A percentile compares a stretch with the other conserved stretches of the same genome.
These are phyloP conservation scores for Drosophila fuyamai DNA, from an alignment of 1,140 invertebrate species.

Conservation along the genomic window DNA sequence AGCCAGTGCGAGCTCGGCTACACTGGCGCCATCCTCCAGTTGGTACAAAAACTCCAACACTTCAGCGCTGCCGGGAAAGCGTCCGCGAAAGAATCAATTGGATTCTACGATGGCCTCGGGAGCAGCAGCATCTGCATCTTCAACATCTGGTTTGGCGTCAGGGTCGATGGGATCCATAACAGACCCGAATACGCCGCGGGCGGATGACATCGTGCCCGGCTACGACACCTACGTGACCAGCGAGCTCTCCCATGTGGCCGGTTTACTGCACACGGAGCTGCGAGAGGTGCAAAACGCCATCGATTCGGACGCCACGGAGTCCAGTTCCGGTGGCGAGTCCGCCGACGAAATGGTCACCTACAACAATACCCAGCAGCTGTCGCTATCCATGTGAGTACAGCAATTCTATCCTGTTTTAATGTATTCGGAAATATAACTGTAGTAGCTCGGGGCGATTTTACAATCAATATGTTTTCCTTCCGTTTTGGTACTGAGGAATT, in stretches of 20 bases:
- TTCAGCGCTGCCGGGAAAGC: slow-evolving; percentile 45
- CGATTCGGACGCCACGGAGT: slow-evolving; percentile 96
- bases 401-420: background rate
- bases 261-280: slow-evolving; percentile 89
- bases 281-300: slow-evolving; percentile 89
- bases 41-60: slow-evolving; percentile 61
- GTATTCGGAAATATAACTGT: background rate
- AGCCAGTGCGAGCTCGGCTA: slow-evolving; percentile 79
- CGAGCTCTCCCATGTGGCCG: slow-evolving; percentile 88
- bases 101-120: slow-evolving; percentile 9
- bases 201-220: slow-evolving; percentile 81
- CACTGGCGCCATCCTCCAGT: slow-evolving; percentile 61
- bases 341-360: slow-evolving; percentile 94
- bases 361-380: slow-evolving; percentile 91
- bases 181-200: slow-evolving; percentile 26
- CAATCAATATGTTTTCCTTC: slow-evolving; percentile 2
- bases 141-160: slow-evolving; percentile 82
- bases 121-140: background rate
- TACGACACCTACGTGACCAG: slow-evolving; percentile 85
- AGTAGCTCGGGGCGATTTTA: slow-evolving; percentile 1
- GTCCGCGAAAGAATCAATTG: slow-evolving; percentile 56
- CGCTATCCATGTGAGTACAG: slow-evolving; percentile 91
- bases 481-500: background rate
- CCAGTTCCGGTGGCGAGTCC: slow-evolving; percentile 96
- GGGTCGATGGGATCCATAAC: slow-evolving; percentile 8